These are phyloP conservation scores for Macrophya annulata DNA, from an alignment of 2,888 invertebrate genomes.

Conservation along the genomic window DNA sequence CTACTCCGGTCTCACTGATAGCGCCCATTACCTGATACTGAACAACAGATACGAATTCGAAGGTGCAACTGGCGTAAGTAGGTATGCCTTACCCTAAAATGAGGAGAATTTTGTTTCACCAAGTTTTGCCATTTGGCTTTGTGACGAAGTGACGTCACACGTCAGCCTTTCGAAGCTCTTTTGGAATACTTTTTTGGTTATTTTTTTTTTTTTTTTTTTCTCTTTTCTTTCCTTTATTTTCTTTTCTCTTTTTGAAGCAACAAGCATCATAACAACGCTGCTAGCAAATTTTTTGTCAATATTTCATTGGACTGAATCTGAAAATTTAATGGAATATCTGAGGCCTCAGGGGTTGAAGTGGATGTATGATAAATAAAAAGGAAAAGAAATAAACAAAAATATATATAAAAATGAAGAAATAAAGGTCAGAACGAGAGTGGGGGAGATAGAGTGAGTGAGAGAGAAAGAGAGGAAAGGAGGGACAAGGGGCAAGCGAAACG, in stretches of 20 bases:
- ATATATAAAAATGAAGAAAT: neutral
- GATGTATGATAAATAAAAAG: neutral
- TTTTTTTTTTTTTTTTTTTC: neutral
- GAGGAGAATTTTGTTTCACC: neutral
- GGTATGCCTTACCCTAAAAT: neutral
- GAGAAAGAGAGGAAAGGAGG: neutral
- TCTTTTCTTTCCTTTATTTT: neutral
- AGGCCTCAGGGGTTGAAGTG: slow-evolving; percentile 28
- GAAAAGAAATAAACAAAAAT: neutral
- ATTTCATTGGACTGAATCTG: slow-evolving; percentile 40
- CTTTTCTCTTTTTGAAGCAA: neutral
- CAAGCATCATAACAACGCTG: slow-evolving; percentile 10
- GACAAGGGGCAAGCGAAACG: slow-evolving; percentile 35
- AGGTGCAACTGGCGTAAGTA: slow-evolving; percentile 24
- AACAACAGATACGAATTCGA: slow-evolving; percentile 34
- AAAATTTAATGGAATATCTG: slow-evolving; percentile 53
- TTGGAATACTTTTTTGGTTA: neutral
- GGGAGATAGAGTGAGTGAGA: slow-evolving; percentile 2
- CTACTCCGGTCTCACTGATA: slow-evolving; percentile 17
- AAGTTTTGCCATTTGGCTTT: neutral
- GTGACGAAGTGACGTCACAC: neutral
- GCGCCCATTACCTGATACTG: slow-evolving; percentile 30
- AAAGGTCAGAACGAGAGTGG: slow-evolving; percentile 17
- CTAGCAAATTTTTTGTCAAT: slow-evolving; percentile 22
- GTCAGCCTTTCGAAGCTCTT: neutral